phyloP scores from a whole-genome alignment of 2,888 invertebrate genomes.

The Drosophila pseudotalamancana region DNA sequence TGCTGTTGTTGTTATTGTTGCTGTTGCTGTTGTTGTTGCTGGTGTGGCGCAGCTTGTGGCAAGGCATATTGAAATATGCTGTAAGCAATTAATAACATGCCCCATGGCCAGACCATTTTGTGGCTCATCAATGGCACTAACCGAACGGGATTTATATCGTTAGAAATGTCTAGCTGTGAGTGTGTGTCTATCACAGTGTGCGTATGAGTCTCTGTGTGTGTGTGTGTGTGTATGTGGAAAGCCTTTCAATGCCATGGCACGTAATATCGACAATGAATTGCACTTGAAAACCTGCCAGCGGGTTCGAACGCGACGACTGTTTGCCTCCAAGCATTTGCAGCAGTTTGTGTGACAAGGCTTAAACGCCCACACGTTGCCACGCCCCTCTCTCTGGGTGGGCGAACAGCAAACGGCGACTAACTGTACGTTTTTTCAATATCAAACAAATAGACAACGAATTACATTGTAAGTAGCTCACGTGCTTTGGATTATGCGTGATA shows the following conservation, averaged over 20 bases:
- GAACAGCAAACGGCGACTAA: conserved; percentile 10
- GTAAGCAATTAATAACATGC: conserved; percentile 74
- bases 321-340: conserved; percentile 62
- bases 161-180: conserved; percentile 4
- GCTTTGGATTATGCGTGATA: conserved; percentile 80
- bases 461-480: conserved; percentile 80
- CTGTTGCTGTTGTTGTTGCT: neutral
- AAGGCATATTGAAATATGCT: conserved; percentile 70
- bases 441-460: conserved; percentile 81
- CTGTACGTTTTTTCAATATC: conserved; percentile 72
- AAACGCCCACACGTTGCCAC: conserved; percentile 18
- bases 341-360: conserved; percentile 44
- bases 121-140: conserved; percentile 51
- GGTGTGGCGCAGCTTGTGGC: conserved; percentile 26
- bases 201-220: neutral
- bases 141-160: conserved; percentile 39
- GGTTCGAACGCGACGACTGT: conserved; percentile 28
- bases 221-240: conserved; percentile 17
- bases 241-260: conserved; percentile 74
- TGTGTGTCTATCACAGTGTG: too few relatives aligned
- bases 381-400: neutral
- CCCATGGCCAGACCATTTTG: conserved; percentile 42
- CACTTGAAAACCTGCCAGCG: conserved; percentile 62
- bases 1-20: neutral
- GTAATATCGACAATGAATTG: conserved; percentile 77